Base-by-base conservation (phyloP, 2,113 vertebrate genomes). In the Alligator mississippiensis region DNA sequence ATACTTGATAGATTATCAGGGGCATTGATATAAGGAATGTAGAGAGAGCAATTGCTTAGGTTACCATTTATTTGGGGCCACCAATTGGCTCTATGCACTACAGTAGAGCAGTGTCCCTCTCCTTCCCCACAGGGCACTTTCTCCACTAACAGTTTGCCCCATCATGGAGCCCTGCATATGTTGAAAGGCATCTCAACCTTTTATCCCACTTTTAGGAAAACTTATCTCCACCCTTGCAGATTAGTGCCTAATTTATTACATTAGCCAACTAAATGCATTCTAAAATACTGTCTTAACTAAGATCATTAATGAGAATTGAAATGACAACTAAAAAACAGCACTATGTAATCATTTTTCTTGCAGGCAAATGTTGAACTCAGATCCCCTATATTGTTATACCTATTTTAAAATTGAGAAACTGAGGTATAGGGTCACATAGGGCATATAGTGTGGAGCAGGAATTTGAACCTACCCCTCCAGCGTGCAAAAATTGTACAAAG, bases 211-310 rank as follows among this genome's bases (percentile, higher is more conserved):
- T 47, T 47, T 47, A 47, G 47, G 47, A 47, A 47, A 47, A 47
- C 9, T 47, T 47, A 47, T 47, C 47, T 47, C 47, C 47, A 47
- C 47, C 47, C 47, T 47, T 8, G 47, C 7, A 47, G 47, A 47
- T 70, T 57, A 80, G 34, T 80, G 70, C 79, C 57, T 87, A 27
- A 80, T 34, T 64, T 93, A 66, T 70, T 80, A 15, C 58, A 16
- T 91, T 84, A 88, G 55, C 62, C 63, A 93, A 17, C 76, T 83
- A 75, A 88, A 75, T 2, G 0, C 30, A 55, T 63, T 91, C 87
- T 82, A 82, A 84, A 92, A 17, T 62, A 38, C 81, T 80, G 89
- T 91, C 54, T 84, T 75, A 28, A 55, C 47, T 9, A 93, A 93
- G 63, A 72, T 87, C 27, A 81, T 66, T 58, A 66, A 68, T n/a